Percentiles rank a stretch among this genome's conserved stretches.
Evolutionary conservation across 2,888 invertebrate genomes (phyloP).

Genomic region (Pemphredon lugubris): DNA sequence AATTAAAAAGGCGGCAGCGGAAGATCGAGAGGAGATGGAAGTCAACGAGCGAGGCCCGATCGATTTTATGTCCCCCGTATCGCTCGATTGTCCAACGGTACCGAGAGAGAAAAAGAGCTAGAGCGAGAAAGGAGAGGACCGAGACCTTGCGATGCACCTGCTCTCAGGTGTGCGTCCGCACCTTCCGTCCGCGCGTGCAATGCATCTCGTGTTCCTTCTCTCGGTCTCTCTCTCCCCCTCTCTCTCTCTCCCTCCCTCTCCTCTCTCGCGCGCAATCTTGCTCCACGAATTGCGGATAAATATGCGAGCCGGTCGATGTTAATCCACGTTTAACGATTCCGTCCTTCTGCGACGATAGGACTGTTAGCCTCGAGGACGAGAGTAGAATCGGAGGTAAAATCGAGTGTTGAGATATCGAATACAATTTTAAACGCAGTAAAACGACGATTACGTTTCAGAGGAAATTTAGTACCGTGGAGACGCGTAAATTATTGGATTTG

Average conservation of each 20-base stretch:
- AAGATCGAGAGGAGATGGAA: neutral
- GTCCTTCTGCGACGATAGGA: no score
- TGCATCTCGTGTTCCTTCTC: constrained; percentile 41
- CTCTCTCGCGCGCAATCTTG: constrained; percentile 16
- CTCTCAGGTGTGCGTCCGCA: constrained; percentile 66
- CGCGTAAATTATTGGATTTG: no score
- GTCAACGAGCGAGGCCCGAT: constrained; percentile 32
- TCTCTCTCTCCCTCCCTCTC: neutral
- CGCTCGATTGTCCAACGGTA: constrained; percentile 48
- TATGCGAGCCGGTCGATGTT: constrained; percentile 15
- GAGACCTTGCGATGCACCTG: constrained; percentile 66
- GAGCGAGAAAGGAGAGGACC: constrained; percentile 49
- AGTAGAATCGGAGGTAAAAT: no score
- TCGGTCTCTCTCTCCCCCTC: constrained; percentile 12
- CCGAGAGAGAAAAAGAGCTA: constrained; percentile 24
- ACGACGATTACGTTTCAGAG: no score
- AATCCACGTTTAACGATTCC: constrained; percentile 15
- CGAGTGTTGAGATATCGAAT: no score
- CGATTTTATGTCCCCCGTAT: constrained; percentile 48
- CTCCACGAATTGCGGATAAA: constrained; percentile 10
- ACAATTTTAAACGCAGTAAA: no score
- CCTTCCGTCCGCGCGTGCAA: constrained; percentile 64
- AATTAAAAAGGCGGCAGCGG: neutral
- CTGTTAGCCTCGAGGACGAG: no score
- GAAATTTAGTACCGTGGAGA: no score